Base-by-base conservation (phyloP, 2,113 vertebrate species). In the Lucifuga dentata region DNA sequence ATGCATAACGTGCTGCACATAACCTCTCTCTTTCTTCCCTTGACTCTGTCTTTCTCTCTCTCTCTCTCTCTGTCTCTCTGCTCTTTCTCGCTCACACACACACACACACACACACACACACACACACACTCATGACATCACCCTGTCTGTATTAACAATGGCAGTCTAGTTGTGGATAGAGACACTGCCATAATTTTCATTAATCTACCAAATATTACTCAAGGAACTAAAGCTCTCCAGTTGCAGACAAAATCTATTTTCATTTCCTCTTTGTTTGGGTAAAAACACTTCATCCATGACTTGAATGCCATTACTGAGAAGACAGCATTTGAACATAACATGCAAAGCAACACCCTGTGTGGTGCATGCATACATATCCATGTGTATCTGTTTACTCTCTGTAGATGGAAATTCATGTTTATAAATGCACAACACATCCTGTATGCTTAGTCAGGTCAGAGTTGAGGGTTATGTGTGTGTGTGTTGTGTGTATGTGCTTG, bases 361-460 rank as follows among this genome's bases (percentile, higher is more conserved):
- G 23, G 43, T 36, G 61, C 68, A 74, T 76, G 67, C 53, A 73
- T 50, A 73, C 53, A 73, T 50, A 75, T 73, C 62, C 70, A 76
- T 38, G 50, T 57, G 41, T 10, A 52, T 67, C 44, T 59, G 12
- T 85, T 80, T 76, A 84, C 78, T 76, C 69, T 83, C 73, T 48
- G 49, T 41, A 56, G 78, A 81, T 65, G 35, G 39, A 78, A 29
- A 79, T 73, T 76, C 65, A 78, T 65, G 67, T 77, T 84, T 87
- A 73, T 51, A 80, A 62, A 88, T 89, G 80, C 84, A 78, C 53
- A 80, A 67, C 83, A 78, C 72, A 86, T 78, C 76, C 66, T 68
- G 61, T 75, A 73, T 74, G 73, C 80, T 78, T 73, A 76, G 73
- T 35, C 23, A 43, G 82, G 74, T 86, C 78, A 88, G 57, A 84